These are phyloP conservation scores for Gorsachius magnificus DNA, from an alignment of 2,797 vertebrate species.

Conservation along the genomic window DNA sequence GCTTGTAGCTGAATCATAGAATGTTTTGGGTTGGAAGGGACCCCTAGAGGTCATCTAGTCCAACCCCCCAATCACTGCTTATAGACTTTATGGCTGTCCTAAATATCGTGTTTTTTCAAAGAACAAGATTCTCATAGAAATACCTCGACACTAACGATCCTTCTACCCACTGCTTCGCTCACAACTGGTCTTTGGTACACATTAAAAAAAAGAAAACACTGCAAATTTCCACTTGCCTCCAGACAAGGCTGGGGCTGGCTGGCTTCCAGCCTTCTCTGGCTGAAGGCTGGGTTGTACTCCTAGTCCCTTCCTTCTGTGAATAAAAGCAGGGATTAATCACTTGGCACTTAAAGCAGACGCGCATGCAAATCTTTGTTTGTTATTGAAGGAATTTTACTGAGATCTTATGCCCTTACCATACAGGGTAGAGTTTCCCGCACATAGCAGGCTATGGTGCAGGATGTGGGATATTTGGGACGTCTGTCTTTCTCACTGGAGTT, in stretches of 20 bases:
- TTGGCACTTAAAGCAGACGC: constrained; percentile 11
- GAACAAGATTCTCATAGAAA: not conserved
- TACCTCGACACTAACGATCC: not conserved
- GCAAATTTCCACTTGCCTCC: constrained; percentile 16
- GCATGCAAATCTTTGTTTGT: constrained; percentile 46
- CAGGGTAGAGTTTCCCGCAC: not conserved
- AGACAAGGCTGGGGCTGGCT: constrained; percentile 44
- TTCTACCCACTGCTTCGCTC: constrained; percentile 4
- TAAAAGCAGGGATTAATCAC: constrained; percentile 44
- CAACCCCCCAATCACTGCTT: too few relatives aligned
- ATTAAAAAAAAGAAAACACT: not conserved
- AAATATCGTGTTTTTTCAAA: not conserved
- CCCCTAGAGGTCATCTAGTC: too few relatives aligned
- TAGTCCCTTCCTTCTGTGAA: constrained; percentile 21
- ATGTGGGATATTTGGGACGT: not conserved
- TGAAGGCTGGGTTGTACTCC: not conserved
- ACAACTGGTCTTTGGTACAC: not conserved
- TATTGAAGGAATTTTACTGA: constrained; percentile 30
- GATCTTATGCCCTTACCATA: not conserved
- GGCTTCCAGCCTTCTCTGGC: not conserved
- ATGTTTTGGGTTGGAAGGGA: too few relatives aligned
- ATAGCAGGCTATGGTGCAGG: not conserved
- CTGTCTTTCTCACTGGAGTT: not conserved
- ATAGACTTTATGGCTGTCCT: not conserved
- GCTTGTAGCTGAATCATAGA: not conserved